Evolutionary conservation across 2,797 vertebrate species (phyloP).

Genomic region (Carcharodon carcharias): DNA sequence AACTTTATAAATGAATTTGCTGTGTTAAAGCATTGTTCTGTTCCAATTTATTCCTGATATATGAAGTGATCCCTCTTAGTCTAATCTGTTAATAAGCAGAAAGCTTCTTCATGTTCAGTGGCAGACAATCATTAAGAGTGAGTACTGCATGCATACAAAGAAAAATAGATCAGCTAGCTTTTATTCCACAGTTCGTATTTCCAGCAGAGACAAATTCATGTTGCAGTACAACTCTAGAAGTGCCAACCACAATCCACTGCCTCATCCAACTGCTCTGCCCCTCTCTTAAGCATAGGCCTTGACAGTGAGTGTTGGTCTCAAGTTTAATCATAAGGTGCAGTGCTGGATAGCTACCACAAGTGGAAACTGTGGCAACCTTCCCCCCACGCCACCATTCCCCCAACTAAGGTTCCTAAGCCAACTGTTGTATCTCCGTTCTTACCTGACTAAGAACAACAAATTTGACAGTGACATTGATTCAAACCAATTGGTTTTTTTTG

Average conservation of each 20-base stretch:
- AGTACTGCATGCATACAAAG: not conserved
- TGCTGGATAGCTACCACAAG: not conserved
- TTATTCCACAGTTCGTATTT: not conserved
- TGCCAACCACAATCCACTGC: not conserved
- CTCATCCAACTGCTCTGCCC: too few relatives aligned
- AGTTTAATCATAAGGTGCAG: not conserved
- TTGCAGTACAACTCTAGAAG: not conserved
- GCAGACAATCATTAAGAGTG: not conserved
- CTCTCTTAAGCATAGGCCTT: too few relatives aligned
- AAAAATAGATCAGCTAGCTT: not conserved
- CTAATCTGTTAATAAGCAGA: not conserved
- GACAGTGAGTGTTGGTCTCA: not conserved
- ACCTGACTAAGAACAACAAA: not conserved
- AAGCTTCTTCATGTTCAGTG: not conserved
- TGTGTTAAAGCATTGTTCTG: not conserved
- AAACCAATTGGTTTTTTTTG: not conserved
- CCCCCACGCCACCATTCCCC: too few relatives aligned
- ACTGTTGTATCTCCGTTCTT: not conserved
- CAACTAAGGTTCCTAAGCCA: not conserved
- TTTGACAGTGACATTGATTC: not conserved
- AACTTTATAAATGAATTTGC: not conserved
- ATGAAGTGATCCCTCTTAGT: not conserved
- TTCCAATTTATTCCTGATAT: not conserved
- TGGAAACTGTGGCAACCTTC: not conserved
- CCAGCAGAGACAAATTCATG: not conserved